Base-by-base conservation (phyloP, 2,888 invertebrate species). In the Schizaphis graminum region DNA sequence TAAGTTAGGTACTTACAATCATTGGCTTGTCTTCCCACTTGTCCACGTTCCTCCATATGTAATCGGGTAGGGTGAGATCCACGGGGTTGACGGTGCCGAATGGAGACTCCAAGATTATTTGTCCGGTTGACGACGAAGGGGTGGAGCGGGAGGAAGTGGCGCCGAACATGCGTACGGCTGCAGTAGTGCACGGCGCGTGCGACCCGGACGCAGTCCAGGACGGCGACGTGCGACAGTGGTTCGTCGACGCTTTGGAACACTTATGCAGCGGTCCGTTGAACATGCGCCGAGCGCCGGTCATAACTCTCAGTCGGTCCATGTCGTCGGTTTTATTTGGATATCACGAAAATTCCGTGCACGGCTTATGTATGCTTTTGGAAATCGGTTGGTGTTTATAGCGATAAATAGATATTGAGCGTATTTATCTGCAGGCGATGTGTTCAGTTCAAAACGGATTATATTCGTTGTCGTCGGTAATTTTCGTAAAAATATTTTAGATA, bases 21-120 rank as follows among this genome's bases (percentile, higher is more conserved):
- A 97, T 97, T 53, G 97, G 97, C 95, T 96, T 96, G 95, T 97
- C 96, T 24, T 96, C 96, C 96, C 97, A 97, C 94, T 96, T 95
- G 89, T 97, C 96, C 56, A 96, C 95, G 95, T 97, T 96, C 95
- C 96, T 96, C 96, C 97, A 97, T 94, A 97, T 96, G 95, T 96
- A 96, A 77, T 97, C 97, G 53, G 97, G 96, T 94, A 97, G 95
- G 91, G 97, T 96, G 95, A 96, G 95, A 95, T 96, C 96, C 94
- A 95, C 95, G 95, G 95, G 96, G 94, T 95, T 95, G 95, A 96
- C 95, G 95, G 95, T 95, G 94, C 96, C 96, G 95, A 98, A 98
- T 96, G 97, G 97, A 44, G 96, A 96, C 94, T 96, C 96, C 7
- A 96, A 95, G 11, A 96, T 53, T 28, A 61, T 87, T 13, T n/a